Evolutionary conservation across 2,113 vertebrate species (phyloP).

Genomic region (Alosa alosa): DNA sequence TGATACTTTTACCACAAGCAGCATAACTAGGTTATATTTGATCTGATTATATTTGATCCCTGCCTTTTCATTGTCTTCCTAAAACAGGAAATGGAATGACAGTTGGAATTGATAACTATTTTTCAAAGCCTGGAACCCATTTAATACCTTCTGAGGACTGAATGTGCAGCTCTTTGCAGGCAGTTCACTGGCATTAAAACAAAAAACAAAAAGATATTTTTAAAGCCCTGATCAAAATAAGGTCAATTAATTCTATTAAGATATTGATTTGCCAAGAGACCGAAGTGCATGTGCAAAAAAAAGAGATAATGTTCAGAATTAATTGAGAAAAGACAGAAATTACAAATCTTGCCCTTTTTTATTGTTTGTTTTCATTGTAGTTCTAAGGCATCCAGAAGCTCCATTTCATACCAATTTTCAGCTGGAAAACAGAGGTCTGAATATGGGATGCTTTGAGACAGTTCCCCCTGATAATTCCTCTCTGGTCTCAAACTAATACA

Average conservation of each 20-base stretch:
- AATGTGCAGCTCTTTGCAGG: background rate
- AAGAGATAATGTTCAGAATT: background rate
- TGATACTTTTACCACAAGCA: background rate
- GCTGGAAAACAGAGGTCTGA: background rate
- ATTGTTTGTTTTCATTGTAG: constrained; percentile 11
- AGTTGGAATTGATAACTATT: background rate
- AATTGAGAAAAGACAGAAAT: background rate
- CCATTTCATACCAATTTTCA: constrained; percentile 57
- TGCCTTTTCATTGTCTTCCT: background rate
- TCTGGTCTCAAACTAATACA: constrained; percentile 69
- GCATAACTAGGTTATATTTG: background rate
- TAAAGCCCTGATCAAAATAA: background rate
- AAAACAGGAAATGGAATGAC: constrained; percentile 14
- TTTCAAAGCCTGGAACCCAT: background rate
- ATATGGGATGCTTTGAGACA: constrained; percentile 58
- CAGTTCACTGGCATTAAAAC: background rate
- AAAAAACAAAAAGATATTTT: background rate
- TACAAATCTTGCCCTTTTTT: background rate
- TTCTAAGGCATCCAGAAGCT: constrained; percentile 43
- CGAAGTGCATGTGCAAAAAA: background rate
- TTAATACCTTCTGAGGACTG: background rate
- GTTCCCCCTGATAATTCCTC: constrained; percentile 61
- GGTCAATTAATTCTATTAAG: background rate
- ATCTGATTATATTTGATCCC: background rate
- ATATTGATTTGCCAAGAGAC: background rate